Evolutionary conservation across 2,113 vertebrate species (phyloP).

Genomic region (Corythornis madagascariensis): DNA sequence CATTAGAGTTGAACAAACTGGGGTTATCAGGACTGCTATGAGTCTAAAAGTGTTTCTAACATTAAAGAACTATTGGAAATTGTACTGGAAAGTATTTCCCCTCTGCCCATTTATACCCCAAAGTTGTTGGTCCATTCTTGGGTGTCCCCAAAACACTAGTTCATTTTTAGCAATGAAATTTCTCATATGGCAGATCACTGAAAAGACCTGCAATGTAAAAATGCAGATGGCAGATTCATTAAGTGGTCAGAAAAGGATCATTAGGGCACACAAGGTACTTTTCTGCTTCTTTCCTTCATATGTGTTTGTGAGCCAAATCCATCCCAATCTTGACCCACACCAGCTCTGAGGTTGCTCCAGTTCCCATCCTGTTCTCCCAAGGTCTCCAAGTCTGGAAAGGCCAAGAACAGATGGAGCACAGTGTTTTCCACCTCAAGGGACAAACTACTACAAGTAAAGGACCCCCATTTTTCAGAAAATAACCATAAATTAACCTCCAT

Average conservation of each 20-base stretch:
- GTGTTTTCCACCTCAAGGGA: background rate
- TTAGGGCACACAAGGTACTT: background rate
- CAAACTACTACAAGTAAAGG: background rate
- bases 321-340: too few relatives aligned
- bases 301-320: background rate
- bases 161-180: background rate
- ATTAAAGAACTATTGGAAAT: background rate
- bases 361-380: background rate
- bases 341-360: background rate
- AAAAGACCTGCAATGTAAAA: background rate
- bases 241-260: background rate
- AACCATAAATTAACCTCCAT: background rate
- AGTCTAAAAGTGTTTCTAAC: background rate
- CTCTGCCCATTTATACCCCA: background rate
- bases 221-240: background rate
- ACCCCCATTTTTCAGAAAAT: background rate
- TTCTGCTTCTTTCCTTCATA: background rate
- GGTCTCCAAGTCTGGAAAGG: background rate
- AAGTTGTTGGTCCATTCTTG: background rate
- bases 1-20: background rate
- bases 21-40: background rate
- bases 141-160: background rate
- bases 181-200: background rate
- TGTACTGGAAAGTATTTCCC: background rate
- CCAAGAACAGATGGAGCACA: background rate